phyloP scores from a whole-genome alignment of 2,888 invertebrate species.

The Eupsilia transversa region DNA sequence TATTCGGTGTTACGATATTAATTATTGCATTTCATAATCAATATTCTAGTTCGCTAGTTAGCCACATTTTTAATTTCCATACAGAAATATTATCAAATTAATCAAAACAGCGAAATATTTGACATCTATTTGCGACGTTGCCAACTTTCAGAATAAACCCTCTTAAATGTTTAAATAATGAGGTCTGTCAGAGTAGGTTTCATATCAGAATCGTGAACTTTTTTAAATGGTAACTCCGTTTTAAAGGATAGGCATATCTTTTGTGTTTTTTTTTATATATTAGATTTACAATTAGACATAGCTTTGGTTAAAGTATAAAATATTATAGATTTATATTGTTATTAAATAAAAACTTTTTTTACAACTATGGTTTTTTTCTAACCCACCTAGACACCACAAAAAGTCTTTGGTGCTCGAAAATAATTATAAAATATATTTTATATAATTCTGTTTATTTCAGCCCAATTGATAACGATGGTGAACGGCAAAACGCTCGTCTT shows the following conservation, averaged over 20 bases:
- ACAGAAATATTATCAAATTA: no score
- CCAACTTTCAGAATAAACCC: no score
- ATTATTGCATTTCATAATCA: no score
- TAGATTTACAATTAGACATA: slow-evolving; percentile 12
- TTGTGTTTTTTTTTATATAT: slow-evolving; percentile 6
- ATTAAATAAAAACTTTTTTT: slow-evolving; percentile 29
- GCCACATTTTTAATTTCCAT: no score
- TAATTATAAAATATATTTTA: background rate
- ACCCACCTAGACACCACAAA: background rate
- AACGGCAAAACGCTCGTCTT: slow-evolving; percentile 48
- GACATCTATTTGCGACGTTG: no score
- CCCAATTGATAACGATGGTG: slow-evolving; percentile 47
- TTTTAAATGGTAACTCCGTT: no score
- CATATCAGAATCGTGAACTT: background rate
- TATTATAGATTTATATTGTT: slow-evolving; percentile 35
- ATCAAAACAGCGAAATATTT: no score
- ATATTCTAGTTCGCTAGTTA: no score
- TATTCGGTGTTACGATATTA: no score
- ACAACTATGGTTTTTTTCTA: background rate
- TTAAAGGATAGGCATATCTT: background rate
- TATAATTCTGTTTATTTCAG: slow-evolving; percentile 27
- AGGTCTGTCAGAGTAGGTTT: background rate
- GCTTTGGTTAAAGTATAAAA: slow-evolving; percentile 2
- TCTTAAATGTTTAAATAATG: background rate
- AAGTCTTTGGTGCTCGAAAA: background rate